Conservation (phyloP, 2,113 vertebrate genomes). For the Oryzias melastigma region DNA sequence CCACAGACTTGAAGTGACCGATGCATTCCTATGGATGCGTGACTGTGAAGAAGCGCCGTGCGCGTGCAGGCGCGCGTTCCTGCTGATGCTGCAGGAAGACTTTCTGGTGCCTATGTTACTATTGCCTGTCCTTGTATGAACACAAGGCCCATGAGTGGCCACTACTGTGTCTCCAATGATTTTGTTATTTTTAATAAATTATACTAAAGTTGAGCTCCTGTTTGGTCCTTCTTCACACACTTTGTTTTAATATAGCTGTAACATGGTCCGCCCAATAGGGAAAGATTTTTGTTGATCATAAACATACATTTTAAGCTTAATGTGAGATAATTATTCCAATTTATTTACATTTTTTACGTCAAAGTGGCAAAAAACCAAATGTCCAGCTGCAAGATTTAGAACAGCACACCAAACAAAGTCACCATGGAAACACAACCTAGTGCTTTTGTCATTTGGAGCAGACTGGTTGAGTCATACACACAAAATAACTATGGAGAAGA, state of each 20-base stretch:
- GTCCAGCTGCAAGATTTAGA: background rate
- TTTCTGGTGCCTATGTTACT: conserved; percentile 44
- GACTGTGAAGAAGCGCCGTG: conserved; percentile 37
- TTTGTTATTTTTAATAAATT: conserved; percentile 74
- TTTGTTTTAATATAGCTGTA: too few species aligned
- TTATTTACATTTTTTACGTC: too few species aligned
- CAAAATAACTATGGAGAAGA: background rate
- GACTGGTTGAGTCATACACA: conserved; percentile 30
- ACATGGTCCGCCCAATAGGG: too few species aligned
- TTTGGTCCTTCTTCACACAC: conserved; percentile 27
- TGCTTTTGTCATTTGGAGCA: background rate
- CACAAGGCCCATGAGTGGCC: conserved; percentile 39
- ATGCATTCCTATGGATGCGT: conserved; percentile 51
- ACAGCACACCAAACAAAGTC: background rate
- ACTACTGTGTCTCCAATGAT: conserved; percentile 50
- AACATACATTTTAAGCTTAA: too few species aligned
- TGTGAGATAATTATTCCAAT: too few species aligned
- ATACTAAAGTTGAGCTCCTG: conserved; percentile 14
- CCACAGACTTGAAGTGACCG: conserved; percentile 41
- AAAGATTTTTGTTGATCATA: too few species aligned
- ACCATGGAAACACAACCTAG: conserved; percentile 1
- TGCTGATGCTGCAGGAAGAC: conserved; percentile 33
- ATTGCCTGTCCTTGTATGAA: conserved; percentile 65
- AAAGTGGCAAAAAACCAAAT: too few species aligned
- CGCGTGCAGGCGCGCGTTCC: conserved; percentile 26